phyloP scores from a whole-genome alignment of 2,888 invertebrate genomes.

The Ditula angustiorana region DNA sequence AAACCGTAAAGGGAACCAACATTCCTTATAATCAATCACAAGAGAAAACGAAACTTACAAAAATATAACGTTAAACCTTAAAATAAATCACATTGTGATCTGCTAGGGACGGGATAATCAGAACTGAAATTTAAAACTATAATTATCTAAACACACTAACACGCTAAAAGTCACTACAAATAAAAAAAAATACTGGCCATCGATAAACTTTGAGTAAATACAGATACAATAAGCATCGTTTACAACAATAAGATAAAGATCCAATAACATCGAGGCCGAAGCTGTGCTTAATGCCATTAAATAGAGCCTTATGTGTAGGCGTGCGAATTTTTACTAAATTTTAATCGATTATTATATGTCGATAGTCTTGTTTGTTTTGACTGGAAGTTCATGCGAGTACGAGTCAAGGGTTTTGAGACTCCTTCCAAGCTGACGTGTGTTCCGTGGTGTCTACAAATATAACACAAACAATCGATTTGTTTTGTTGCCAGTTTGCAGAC shows the following conservation, averaged over 20 bases:
- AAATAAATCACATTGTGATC: slow-evolving; percentile 38
- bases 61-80: slow-evolving; percentile 35
- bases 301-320: background rate
- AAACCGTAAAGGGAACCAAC: slow-evolving; percentile 57
- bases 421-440: too few species aligned
- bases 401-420: too few species aligned
- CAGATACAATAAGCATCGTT: slow-evolving; percentile 3
- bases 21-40: slow-evolving; percentile 54
- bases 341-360: background rate
- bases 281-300: background rate
- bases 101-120: slow-evolving; percentile 38
- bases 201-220: background rate
- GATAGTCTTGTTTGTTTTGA: too few species aligned
- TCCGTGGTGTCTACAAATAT: background rate
- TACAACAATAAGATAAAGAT: background rate
- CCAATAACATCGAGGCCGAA: background rate
- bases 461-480: background rate
- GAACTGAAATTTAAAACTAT: slow-evolving; percentile 36
- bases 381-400: too few species aligned
- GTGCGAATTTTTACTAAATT: background rate
- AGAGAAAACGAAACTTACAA: slow-evolving; percentile 38
- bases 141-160: slow-evolving; percentile 33
- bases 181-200: slow-evolving; percentile 23
- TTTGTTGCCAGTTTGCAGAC: slow-evolving; percentile 47
- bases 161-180: slow-evolving; percentile 5